Percentiles rank a stretch among this genome's conserved stretches.
These are phyloP conservation scores for Volucella zonaria DNA, from an alignment of 2,888 invertebrate species.

Conservation along the genomic window DNA sequence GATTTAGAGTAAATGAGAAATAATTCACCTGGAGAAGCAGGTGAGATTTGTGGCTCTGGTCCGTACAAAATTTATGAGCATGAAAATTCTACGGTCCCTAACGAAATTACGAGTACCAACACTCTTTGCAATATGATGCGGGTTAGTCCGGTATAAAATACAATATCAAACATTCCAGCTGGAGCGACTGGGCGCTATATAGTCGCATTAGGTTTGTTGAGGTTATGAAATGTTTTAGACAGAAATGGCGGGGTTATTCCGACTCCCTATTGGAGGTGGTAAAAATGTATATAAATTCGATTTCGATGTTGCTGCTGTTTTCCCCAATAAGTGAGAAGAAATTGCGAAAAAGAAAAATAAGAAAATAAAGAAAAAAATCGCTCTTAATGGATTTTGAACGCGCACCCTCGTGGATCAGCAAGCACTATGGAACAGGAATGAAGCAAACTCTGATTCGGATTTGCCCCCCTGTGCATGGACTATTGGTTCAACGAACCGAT, in stretches of 20 bases:
- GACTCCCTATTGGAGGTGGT: constrained; percentile 18
- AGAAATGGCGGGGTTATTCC: constrained; percentile 47
- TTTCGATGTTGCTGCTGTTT: constrained; percentile 10
- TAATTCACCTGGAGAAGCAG: constrained; percentile 60
- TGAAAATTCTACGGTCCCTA: constrained; percentile 20
- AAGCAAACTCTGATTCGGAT: constrained; percentile 42
- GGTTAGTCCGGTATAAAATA: constrained; percentile 22
- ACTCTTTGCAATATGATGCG: constrained; percentile 31
- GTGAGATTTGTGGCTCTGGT: constrained; percentile 54
- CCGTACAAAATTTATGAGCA: constrained; percentile 33
- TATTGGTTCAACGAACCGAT: constrained; percentile 66
- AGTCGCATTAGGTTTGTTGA: constrained; percentile 12
- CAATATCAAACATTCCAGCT: constrained; percentile 44
- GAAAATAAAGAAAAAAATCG: constrained; percentile 6
- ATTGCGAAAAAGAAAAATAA: background rate
- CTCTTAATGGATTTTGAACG: constrained; percentile 57
- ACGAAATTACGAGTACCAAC: constrained; percentile 28
- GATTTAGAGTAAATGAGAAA: constrained; percentile 60
- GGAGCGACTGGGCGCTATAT: constrained; percentile 14
- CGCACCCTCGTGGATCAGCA: constrained; percentile 21
- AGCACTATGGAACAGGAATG: constrained; percentile 28
- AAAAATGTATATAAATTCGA: constrained; percentile 61
- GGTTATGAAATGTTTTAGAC: constrained; percentile 39
- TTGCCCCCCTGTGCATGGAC: constrained; percentile 14
- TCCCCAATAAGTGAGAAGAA: background rate